Base-by-base conservation (phyloP, 2,797 vertebrate genomes). In the Paramormyrops hopkinsi region DNA sequence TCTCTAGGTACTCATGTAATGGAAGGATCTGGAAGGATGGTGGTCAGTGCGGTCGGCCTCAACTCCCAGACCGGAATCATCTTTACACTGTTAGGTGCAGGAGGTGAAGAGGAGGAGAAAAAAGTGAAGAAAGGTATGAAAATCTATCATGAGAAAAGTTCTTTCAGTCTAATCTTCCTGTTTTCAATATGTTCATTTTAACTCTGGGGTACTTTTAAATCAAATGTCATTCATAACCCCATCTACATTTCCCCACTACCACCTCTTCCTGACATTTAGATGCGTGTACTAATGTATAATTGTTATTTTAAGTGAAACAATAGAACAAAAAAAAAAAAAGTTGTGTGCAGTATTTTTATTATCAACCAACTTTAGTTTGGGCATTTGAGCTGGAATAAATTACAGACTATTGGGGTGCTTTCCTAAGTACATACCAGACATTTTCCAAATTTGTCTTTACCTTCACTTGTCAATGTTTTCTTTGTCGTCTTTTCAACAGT, bases 51-150 rank as follows among this genome's bases (percentile, higher is more conserved):
- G 0, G 97, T 99, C 62, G 99, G 99, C n/a, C 92, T 98, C 93
- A 99, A 99, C 95, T 99, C 99, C 89, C 99, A 99, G 91, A 99
- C 99, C 0, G 99, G 98, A 90, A 99, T 99, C 92, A 99, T 99
- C 94, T 99, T 99, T 90, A 98, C 98, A 54, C 96, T 99, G 62
- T 90, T 99, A 92, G 98, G 98, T 2, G 97, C 97, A 0, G 94
- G 97, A 44, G 97, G 97, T 85, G 96, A 95, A 0, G 97, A 97
- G 0, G 97, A 98, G 88, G 97, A 97, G 90, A 98, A 98, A 93
- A 98, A 97, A 92, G 97, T 96, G 94, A 99, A 99, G 96, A 99
- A 99, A 98, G 97, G 98, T 99, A 97, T 97, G 96, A 91, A 37
- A 89, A 44, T 89, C 76, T 59, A n/a, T 19, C 76, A 25, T 41